Conservation (phyloP, 1,140 invertebrate genomes). For the Teleogryllus occipitalis region DNA sequence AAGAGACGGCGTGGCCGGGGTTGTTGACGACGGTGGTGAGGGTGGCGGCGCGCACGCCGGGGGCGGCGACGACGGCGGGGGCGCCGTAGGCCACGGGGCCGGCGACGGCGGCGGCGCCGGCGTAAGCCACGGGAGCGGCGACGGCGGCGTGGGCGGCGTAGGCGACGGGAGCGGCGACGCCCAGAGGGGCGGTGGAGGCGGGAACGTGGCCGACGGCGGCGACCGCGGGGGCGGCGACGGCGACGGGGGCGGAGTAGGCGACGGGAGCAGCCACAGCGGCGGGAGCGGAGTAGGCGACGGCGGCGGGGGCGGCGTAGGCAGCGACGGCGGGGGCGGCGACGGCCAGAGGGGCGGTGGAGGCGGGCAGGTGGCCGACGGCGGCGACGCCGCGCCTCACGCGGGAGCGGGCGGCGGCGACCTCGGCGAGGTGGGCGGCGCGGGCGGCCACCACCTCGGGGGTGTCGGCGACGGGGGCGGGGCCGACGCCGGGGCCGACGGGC, state of each 20-base stretch:
- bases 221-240: conserved; percentile 14
- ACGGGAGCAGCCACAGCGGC: conserved; percentile 34
- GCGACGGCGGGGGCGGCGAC: background rate
- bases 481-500: conserved; percentile 27
- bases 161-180: conserved; percentile 14
- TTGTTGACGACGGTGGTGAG: conserved; percentile 12
- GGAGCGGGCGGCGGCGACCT: conserved; percentile 19
- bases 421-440: conserved; percentile 28
- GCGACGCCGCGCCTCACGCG: conserved; percentile 24
- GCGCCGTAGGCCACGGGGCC: conserved; percentile 17
- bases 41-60: conserved; percentile 12
- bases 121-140: conserved; percentile 20
- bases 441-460: conserved; percentile 32
- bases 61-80: conserved; percentile 20
- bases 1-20: conserved; percentile 12
- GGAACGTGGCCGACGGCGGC: conserved; percentile 33
- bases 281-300: conserved; percentile 28
- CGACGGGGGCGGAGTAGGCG: conserved; percentile 19
- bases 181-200: background rate
- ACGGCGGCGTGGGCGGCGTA: conserved; percentile 19
- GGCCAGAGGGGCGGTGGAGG: conserved; percentile 32
- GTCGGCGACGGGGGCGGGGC: conserved; percentile 14
- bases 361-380: conserved; percentile 29
- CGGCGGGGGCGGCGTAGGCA: conserved; percentile 2
- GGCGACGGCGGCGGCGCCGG: conserved; percentile 18